These are phyloP conservation scores for Anguilla megastoma DNA, from an alignment of 2,797 vertebrate species.

Conservation along the genomic window DNA sequence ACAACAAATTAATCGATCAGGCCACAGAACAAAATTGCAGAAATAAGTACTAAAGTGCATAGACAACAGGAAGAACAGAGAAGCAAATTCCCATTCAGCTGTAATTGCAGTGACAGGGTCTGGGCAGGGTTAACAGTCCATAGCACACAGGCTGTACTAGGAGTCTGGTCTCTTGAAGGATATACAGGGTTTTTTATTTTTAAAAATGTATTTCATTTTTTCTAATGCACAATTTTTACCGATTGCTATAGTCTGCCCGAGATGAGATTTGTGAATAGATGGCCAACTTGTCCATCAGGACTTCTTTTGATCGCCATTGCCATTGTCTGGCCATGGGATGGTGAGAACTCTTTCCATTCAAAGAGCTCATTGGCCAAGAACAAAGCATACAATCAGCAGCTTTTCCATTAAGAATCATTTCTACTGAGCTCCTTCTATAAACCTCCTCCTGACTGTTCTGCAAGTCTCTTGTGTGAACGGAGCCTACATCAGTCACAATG, in stretches of 20 bases:
- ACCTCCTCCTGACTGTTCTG: neutral
- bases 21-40: neutral
- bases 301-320: neutral
- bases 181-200: neutral
- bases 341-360: neutral
- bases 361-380: neutral
- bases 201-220: neutral
- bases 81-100: too few species aligned
- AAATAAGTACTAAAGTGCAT: neutral
- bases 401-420: neutral
- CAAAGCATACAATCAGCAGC: neutral
- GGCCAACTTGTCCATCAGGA: neutral
- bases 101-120: neutral
- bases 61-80: too few species aligned
- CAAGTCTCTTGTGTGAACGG: neutral
- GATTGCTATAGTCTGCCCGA: neutral
- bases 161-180: neutral
- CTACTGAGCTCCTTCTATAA: neutral
- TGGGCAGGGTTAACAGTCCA: neutral
- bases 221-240: neutral
- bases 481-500: neutral
- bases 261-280: neutral
- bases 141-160: neutral
- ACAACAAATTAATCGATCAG: neutral
- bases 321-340: neutral